Evolutionary conservation across 2,797 vertebrate species (phyloP).

Genomic region (Pseudochirops cupreus): DNA sequence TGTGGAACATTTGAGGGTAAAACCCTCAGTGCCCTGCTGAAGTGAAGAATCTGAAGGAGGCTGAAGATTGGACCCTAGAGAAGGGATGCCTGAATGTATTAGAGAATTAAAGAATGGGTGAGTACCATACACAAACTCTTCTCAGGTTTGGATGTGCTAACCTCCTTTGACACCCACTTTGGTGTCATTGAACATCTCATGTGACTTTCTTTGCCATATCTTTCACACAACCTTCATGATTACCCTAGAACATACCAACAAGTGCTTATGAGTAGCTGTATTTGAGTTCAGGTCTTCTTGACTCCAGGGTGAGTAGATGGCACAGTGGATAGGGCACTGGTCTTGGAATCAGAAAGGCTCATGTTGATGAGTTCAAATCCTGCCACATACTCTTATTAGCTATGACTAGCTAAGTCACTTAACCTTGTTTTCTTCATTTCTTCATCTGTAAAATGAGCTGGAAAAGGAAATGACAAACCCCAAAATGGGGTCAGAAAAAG

Average conservation of each 20-base stretch:
- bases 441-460: no score
- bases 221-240: not conserved
- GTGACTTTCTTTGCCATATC: not conserved
- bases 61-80: not conserved
- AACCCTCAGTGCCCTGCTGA: not conserved
- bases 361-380: no score
- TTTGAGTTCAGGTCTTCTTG: not conserved
- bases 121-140: not conserved
- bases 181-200: not conserved
- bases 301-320: not conserved
- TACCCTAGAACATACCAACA: not conserved
- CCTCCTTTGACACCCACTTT: no score
- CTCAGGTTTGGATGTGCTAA: not conserved
- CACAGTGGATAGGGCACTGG: not conserved
- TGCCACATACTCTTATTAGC: no score
- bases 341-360: not conserved
- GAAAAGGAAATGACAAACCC: no score
- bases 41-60: not conserved
- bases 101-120: not conserved
- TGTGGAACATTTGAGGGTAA: not conserved
- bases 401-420: no score
- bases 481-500: not conserved
- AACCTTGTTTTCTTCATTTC: no score
- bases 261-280: not conserved
- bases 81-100: not conserved